Base-by-base conservation (phyloP, 2,888 invertebrate genomes). In the Dynastes grantii region DNA sequence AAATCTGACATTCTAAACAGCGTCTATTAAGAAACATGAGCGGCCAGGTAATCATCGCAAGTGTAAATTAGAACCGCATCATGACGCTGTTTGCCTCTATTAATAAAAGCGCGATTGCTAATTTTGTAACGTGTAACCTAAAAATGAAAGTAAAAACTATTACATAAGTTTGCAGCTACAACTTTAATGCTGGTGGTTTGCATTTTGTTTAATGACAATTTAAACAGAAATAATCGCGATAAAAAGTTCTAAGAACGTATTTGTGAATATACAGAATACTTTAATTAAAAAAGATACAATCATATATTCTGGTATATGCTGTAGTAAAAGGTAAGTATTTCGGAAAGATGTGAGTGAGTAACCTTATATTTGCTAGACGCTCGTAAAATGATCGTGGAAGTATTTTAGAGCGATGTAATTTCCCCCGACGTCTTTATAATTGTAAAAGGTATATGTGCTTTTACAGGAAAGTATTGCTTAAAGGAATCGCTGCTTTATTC, bases 1-100 rank as follows among this genome's bases (percentile, higher is more conserved):
- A 73, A 40, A 73, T 58, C 73, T 73, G 73, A 73, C 73, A 73
- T 73, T 73, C 73, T 73, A 73, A 73, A 73, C 58, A 53, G 40
- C 29, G 40, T 58, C 73, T 73, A 73, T 73, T 73, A 73, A 58
- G 29, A 73, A 73, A 73, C 73, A 73, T 27, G 67, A 67, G 49
- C 49, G 49, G 68, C 51, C 58, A n/a, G 55, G 37, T 58, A 73
- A 58, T 58, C 40, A 40, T 73, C 45, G 55, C 16, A 58, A 73
- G 73, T 73, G 58, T 61, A 73, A 73, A 73, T 73, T 61, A 73
- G 37, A 58, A 73, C 73, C 58, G 27, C 58, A 37, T 73, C 51
- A 58, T 45, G 58, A 40, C 37, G 61, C 53, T 32, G 51, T 53
- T 53, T 70, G 32, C 45, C 70, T 70, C 70, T 53, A 70, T 70